phyloP scores from a whole-genome alignment of 2,113 vertebrate genomes.

The Cyphomyrus plagiostoma region DNA sequence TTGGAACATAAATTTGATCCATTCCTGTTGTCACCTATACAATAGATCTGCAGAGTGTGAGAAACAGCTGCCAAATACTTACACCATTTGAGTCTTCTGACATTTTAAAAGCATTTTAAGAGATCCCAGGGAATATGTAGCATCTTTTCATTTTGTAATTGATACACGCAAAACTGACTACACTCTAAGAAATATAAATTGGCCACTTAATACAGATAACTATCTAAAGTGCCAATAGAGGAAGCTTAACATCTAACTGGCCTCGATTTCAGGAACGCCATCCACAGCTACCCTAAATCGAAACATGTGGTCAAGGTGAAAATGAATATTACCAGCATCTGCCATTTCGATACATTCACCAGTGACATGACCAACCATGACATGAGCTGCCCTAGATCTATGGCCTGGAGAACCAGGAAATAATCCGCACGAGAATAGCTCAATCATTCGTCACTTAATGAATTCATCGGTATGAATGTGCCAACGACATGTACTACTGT shows the following conservation, averaged over 20 bases:
- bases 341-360: constrained; percentile 30
- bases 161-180: neutral
- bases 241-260: neutral
- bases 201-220: neutral
- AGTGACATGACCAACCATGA: constrained; percentile 13
- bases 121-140: neutral
- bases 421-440: constrained; percentile 23
- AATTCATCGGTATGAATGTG: neutral
- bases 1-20: neutral
- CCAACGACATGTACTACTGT: neutral
- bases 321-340: constrained; percentile 37
- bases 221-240: neutral
- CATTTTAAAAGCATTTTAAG: neutral
- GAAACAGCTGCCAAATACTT: neutral
- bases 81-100: neutral
- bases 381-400: constrained; percentile 21
- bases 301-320: constrained; percentile 32
- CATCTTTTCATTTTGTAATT: neutral
- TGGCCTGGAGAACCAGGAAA: constrained; percentile 21
- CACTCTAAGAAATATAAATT: neutral
- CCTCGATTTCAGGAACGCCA: neutral
- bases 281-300: constrained; percentile 26
- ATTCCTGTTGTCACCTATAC: neutral
- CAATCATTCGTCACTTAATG: neutral
- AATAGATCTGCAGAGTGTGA: neutral